Conservation (phyloP, 2,888 invertebrate genomes). For the Xiphydria camelus region DNA sequence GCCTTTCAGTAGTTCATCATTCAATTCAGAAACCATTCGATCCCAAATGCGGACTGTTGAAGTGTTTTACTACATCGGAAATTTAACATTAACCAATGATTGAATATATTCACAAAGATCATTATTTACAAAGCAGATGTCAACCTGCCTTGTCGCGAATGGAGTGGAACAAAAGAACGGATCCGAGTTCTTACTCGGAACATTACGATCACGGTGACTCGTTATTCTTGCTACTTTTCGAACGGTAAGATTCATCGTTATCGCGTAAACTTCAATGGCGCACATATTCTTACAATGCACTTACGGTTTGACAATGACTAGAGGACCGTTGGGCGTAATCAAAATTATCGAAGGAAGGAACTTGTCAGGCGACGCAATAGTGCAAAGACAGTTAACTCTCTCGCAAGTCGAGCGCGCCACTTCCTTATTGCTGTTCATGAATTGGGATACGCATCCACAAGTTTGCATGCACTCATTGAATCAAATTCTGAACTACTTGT, state of each 20-base stretch:
- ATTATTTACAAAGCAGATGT: slow-evolving; percentile 42
- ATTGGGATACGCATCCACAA: slow-evolving; percentile 79
- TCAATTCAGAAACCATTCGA: no score
- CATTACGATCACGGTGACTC: slow-evolving; percentile 60
- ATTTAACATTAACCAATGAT: no score
- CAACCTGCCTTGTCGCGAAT: slow-evolving; percentile 63
- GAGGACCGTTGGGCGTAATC: slow-evolving; percentile 65
- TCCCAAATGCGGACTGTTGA: neutral
- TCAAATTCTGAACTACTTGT: slow-evolving; percentile 69
- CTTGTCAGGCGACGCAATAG: slow-evolving; percentile 65
- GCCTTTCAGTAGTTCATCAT: no score
- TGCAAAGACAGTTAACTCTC: slow-evolving; percentile 67
- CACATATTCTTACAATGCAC: neutral
- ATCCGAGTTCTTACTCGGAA: slow-evolving; percentile 53
- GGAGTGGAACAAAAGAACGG: slow-evolving; percentile 65
- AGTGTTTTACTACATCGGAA: neutral
- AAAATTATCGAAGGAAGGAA: slow-evolving; percentile 61
- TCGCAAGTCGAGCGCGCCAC: slow-evolving; percentile 72
- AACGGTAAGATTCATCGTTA: slow-evolving; percentile 54
- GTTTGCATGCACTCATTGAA: slow-evolving; percentile 76
- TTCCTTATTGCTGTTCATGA: slow-evolving; percentile 68
- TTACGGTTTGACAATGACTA: slow-evolving; percentile 20
- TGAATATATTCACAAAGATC: neutral
- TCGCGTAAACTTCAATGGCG: neutral
- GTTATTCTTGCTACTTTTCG: slow-evolving; percentile 64